phyloP scores from a whole-genome alignment of 2,888 invertebrate species.

The Pseudococcus jackbeardsleyi region DNA sequence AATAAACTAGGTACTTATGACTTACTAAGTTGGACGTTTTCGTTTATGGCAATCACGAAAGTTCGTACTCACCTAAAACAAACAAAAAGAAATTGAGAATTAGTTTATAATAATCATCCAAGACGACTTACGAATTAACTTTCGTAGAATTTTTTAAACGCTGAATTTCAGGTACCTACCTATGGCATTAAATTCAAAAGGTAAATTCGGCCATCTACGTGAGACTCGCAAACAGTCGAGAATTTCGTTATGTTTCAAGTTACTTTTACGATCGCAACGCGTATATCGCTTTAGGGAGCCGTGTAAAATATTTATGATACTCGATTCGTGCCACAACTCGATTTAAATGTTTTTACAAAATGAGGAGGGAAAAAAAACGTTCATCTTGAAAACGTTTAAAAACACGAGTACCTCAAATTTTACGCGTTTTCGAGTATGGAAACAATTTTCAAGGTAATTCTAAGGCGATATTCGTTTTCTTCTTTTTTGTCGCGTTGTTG shows the following conservation, averaged over 20 bases:
- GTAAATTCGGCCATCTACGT: background rate
- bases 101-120: too few relatives aligned
- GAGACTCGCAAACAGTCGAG: background rate
- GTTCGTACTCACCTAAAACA: too few relatives aligned
- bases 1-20: too few relatives aligned
- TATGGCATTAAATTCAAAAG: too few relatives aligned
- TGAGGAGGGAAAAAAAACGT: background rate
- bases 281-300: background rate
- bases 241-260: background rate
- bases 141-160: too few relatives aligned
- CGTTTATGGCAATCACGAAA: too few relatives aligned
- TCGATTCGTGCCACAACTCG: background rate
- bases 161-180: too few relatives aligned
- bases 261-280: slow-evolving; percentile 5
- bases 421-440: slow-evolving; percentile 39
- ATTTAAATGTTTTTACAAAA: slow-evolving; percentile 37
- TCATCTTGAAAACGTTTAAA: slow-evolving; percentile 50
- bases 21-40: too few relatives aligned
- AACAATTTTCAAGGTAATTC: slow-evolving; percentile 37
- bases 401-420: slow-evolving; percentile 35
- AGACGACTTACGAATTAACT: too few relatives aligned
- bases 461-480: slow-evolving; percentile 19
- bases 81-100: too few relatives aligned
- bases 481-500: background rate
- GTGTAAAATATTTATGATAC: slow-evolving; percentile 36